Evolutionary conservation across 2,113 vertebrate species (phyloP), one percentile per base, ranked within the genome.

Genomic region (Solea solea): DNA sequence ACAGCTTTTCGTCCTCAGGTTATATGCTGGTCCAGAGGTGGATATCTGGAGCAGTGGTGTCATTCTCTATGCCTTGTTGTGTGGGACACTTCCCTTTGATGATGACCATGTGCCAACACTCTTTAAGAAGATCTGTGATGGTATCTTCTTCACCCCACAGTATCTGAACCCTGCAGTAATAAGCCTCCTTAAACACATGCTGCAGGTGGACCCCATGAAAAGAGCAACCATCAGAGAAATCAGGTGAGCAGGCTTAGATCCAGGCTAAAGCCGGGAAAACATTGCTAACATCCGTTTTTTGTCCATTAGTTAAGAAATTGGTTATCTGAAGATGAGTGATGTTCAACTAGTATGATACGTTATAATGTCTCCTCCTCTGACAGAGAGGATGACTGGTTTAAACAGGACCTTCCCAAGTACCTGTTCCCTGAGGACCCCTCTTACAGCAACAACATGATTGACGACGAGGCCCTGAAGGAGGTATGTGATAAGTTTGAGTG

Each of bases 21-120:
- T 99, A 66, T 99, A 99, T 58, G 97, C 97, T 56, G 98, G 97
- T 52, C 98, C 98, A 52, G 98, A 99, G 90, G 97, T 99, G 60
- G 98, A 99, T 75, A 99, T 99, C 87, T 99, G 98, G 97, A 98
- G 96, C 93, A 98, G 98, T 56, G 98, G 98, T 0, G 98, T 99
- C 82, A 99, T 99, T 81, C 96, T 99, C 8, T 99, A 99, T 15
- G 98, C 98, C 41, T 89, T 99, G 76, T 86, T 99, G 59, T 99
- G 98, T 10, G 98, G 98, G 73, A 99, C 98, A 0, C 95, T 99
- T 75, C 98, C 98, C 1, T 99, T 99, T 51, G 98, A 99, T 62
- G 98, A 99, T 45, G 98, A 99, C 89, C 98, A 99, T 0, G 98
- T 99, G 94, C 98, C 98, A 94, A 99, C 97, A 0, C 95, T 99